Percentiles rank a stretch among this genome's conserved stretches.
These are phyloP conservation scores for Epinephelus fuscoguttatus DNA, from an alignment of 2,113 vertebrate genomes.

Conservation along the genomic window DNA sequence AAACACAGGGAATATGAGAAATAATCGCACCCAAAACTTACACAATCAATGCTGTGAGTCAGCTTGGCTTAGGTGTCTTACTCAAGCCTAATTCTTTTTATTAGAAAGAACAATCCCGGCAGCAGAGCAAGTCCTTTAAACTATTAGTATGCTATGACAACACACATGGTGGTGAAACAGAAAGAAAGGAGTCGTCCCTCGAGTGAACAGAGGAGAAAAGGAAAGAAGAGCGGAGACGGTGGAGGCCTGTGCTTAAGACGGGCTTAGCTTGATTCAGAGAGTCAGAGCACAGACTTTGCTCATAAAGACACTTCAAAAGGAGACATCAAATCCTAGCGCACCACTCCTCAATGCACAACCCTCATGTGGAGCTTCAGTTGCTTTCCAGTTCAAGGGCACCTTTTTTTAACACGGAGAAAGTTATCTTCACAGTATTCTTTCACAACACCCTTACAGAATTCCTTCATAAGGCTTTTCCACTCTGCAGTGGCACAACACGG, in stretches of 20 bases:
- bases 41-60: not conserved
- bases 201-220: slow-evolving; percentile 53
- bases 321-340: slow-evolving; percentile 74
- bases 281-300: slow-evolving; percentile 74
- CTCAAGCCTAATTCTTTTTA: not conserved
- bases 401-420: slow-evolving; percentile 61
- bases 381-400: slow-evolving; percentile 80
- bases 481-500: slow-evolving; percentile 16
- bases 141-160: slow-evolving; percentile 74
- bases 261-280: slow-evolving; percentile 75
- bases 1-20: not conserved
- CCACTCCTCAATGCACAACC: slow-evolving; percentile 64
- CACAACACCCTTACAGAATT: slow-evolving; percentile 36
- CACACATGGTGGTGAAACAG: slow-evolving; percentile 45
- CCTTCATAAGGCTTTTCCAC: slow-evolving; percentile 31
- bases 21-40: not conserved
- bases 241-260: slow-evolving; percentile 70
- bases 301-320: slow-evolving; percentile 83
- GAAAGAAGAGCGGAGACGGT: slow-evolving; percentile 57
- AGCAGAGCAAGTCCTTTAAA: slow-evolving; percentile 34
- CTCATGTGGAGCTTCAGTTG: slow-evolving; percentile 68
- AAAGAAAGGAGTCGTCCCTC: slow-evolving; percentile 53
- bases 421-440: slow-evolving; percentile 57
- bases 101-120: slow-evolving; percentile 25
- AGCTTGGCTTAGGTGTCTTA: not conserved